Evolutionary conservation across 2,113 vertebrate species (phyloP), one percentile per base, ranked within the genome.

Genomic region (Probosciger aterrimus): DNA sequence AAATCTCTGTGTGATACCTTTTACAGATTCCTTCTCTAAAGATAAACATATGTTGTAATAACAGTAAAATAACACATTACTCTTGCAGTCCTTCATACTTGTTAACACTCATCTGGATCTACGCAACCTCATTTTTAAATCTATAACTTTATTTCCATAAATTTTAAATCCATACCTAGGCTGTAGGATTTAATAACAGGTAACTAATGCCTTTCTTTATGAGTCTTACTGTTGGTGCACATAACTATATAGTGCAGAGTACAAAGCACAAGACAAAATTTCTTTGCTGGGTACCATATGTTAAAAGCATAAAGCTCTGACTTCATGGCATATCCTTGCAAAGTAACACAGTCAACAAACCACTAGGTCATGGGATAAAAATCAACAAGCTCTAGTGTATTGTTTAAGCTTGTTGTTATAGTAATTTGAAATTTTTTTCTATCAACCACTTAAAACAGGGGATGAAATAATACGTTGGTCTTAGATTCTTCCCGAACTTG

Each of bases 51-150:
- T 97, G 97, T 88, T 97, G 91, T 78, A 97, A 96, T 74, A 88
- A 93, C 25, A 95, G 84, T 92, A 95, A 97, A 97, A 93, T 77
- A 92, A 67, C 82, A 90, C 94, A 82, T 80, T 96, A 62, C 93
- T 97, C 91, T 91, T 2, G 1, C 57, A 91, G 92, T 75, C 68
- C 93, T 96, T 92, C 50, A 22, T 79, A 77, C 81, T 96, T 9
- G 37, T 97, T 97, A 97, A 95, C 95, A 91, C 47, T 76, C 84
- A 97, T 95, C 96, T 98, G 96, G 92, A 95, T 77, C 93, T 82
- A 86, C 70, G 82, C 83, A 96, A 80, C 49, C 93, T 95, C 80
- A 69, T 86, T 97, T 97, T 97, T 93, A 97, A 28, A 50, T 79
- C 91, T 94, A 44, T 84, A 92, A 77, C 91, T 97, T 95, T 80